Conservation (phyloP, 2,888 invertebrate species). For the Allygus modestus region DNA sequence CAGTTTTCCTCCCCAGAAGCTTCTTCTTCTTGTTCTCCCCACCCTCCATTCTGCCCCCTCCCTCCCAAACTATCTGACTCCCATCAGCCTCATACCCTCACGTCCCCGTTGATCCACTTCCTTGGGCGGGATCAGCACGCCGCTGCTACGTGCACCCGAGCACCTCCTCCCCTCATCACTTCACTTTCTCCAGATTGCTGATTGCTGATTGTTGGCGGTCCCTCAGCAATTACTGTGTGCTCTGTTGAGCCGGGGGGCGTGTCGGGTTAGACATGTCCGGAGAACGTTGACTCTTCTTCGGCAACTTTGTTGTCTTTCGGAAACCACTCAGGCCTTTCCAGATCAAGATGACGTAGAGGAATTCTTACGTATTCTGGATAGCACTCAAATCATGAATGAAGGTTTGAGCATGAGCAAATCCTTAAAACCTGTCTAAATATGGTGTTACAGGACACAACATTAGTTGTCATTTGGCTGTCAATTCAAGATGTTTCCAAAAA, state of each 20-base stretch:
- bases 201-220: not conserved
- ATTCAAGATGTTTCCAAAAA: no score
- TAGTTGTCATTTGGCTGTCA: no score
- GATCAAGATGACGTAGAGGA: no score
- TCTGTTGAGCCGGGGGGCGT: not conserved
- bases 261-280: not conserved
- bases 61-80: not conserved
- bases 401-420: no score
- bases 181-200: conserved; percentile 28
- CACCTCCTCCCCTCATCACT: not conserved
- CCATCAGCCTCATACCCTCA: not conserved
- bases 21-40: not conserved
- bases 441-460: no score
- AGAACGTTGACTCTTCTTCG: not conserved
- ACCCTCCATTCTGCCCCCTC: not conserved
- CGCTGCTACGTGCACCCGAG: not conserved
- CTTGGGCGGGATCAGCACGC: not conserved
- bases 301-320: not conserved
- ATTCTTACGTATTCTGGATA: no score
- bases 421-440: no score
- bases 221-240: conserved; percentile 23
- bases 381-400: no score
- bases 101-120: not conserved
- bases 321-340: no score
- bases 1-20: not conserved